Percentiles rank a stretch among this genome's conserved stretches.
Evolutionary conservation across 2,113 vertebrate species (phyloP).

Genomic region (Scomber japonicus): DNA sequence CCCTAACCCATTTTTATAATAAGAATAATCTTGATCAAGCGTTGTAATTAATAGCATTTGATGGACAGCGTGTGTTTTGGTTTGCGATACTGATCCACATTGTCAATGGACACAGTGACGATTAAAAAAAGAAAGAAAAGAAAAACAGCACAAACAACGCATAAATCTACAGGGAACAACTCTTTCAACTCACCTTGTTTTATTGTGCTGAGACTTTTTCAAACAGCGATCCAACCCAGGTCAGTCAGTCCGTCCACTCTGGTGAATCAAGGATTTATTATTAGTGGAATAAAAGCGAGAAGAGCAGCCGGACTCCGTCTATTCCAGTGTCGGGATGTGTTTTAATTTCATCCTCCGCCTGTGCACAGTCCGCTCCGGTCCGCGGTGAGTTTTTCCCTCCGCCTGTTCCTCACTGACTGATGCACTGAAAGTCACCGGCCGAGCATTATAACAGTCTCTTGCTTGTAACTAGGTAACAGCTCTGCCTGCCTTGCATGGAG

Average conservation of each 20-base stretch:
- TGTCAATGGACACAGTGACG: too few relatives aligned
- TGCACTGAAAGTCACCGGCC: slow-evolving; percentile 47
- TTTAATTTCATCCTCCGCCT: slow-evolving; percentile 4
- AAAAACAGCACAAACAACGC: too few relatives aligned
- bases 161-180: too few relatives aligned
- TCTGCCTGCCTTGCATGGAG: slow-evolving; percentile 65
- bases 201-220: slow-evolving; percentile 10
- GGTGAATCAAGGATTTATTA: slow-evolving; percentile 3
- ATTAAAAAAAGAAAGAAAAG: too few relatives aligned
- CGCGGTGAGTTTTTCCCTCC: slow-evolving; percentile 17
- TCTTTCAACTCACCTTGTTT: slow-evolving; percentile 46
- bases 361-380: neutral
- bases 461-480: slow-evolving; percentile 85
- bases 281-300: slow-evolving; percentile 2
- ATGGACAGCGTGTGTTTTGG: too few relatives aligned
- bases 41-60: too few relatives aligned
- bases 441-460: slow-evolving; percentile 66
- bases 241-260: neutral
- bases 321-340: neutral
- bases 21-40: too few relatives aligned
- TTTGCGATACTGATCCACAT: too few relatives aligned
- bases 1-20: too few relatives aligned
- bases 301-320: neutral
- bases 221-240: neutral
- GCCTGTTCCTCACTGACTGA: slow-evolving; percentile 45